Evolutionary conservation across 2,797 vertebrate genomes (phyloP).

Genomic region (Crenichthys baileyi): DNA sequence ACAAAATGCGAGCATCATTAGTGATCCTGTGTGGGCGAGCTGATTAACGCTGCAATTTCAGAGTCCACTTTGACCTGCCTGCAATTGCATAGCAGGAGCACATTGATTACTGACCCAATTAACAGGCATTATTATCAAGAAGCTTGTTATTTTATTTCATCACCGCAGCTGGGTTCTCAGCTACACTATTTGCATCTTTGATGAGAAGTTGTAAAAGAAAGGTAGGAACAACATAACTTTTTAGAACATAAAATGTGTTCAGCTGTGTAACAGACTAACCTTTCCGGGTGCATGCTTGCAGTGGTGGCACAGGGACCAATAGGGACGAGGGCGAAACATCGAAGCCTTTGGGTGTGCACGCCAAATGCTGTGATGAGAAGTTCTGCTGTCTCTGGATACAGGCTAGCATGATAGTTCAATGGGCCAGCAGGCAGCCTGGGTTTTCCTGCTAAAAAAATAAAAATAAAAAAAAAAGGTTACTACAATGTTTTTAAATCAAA

Average conservation of each 20-base stretch:
- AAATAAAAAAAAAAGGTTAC: constrained; percentile 4
- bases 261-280: constrained; percentile 61
- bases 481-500: neutral
- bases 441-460: constrained; percentile 65
- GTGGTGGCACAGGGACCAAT: constrained; percentile 80
- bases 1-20: constrained; percentile 61
- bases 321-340: constrained; percentile 75
- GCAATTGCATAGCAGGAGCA: constrained; percentile 49
- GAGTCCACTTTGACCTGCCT: constrained; percentile 64
- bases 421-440: constrained; percentile 68
- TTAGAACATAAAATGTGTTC: neutral
- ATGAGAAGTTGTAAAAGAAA: neutral
- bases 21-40: constrained; percentile 46
- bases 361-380: constrained; percentile 87
- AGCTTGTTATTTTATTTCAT: constrained; percentile 52
- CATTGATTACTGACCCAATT: constrained; percentile 62
- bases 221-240: constrained; percentile 10
- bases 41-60: constrained; percentile 64
- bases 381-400: constrained; percentile 95
- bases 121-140: constrained; percentile 53
- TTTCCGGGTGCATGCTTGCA: constrained; percentile 68
- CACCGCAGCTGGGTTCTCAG: constrained; percentile 24
- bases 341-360: constrained; percentile 87
- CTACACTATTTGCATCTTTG: constrained; percentile 12
- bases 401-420: constrained; percentile 90